Conservation (phyloP, 2,888 invertebrate species). For the Latrodectus hesperus region DNA sequence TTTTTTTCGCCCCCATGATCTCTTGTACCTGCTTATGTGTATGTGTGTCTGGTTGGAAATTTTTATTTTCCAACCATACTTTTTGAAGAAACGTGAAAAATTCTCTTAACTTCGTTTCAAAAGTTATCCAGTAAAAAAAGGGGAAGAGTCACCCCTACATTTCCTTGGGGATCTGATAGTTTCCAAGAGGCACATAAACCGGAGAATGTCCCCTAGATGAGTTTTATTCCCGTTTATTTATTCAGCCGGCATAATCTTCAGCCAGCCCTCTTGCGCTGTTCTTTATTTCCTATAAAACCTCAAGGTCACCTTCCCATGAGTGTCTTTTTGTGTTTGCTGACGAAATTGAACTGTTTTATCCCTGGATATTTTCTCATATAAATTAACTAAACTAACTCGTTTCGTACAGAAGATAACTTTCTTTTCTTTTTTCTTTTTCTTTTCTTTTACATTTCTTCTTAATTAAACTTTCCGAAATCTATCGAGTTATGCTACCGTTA, state of each 20-base stretch:
- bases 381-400: too few species aligned
- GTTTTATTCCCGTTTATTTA: constrained; percentile 2
- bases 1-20: neutral
- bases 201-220: neutral
- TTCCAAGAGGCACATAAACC: neutral
- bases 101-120: neutral
- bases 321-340: neutral
- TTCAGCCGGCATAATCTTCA: neutral
- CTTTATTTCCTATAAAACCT: neutral
- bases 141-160: neutral
- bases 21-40: neutral
- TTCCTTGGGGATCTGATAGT: neutral
- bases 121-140: neutral
- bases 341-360: neutral
- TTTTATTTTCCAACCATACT: neutral
- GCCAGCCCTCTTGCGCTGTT: too few species aligned
- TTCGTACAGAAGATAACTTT: too few species aligned
- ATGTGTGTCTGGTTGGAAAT: neutral
- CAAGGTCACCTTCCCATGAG: neutral
- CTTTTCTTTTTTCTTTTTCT: too few species aligned
- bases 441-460: too few species aligned
- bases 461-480: too few species aligned
- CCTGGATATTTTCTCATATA: too few species aligned
- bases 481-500: too few species aligned
- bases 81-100: neutral